Base-by-base conservation (phyloP, 2,888 invertebrate genomes). In the Graphium colonna region DNA sequence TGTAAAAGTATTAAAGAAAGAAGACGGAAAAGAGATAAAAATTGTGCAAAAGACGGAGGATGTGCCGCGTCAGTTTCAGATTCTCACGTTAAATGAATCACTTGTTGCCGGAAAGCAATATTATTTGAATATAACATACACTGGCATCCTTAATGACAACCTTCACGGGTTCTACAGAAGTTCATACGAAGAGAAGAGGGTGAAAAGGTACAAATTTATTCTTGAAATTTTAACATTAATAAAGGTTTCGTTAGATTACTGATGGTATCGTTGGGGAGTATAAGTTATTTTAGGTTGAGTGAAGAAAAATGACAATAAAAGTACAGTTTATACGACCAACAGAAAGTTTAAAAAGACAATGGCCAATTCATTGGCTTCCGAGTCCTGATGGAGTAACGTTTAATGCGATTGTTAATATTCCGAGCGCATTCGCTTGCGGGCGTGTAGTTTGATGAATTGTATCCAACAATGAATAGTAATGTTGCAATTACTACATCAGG, bases 151-250 rank as follows among this genome's bases (percentile, higher is more conserved):
- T 47, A 94, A 94, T 68, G 95, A 96, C 70, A 91, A 93, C 60
- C 82, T 96, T 31, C 93, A 94, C 66, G 96, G 96, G 40, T 96
- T 96, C 78, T 96, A 96, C 71, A 91, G 95, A 63, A 96, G 95
- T 79, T 95, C 95, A 0, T 96, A 96, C 75, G 90, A 90, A 62
- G 91, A 92, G 59, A 91, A 91, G 58, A 93, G 93, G 62, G 85
- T 92, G 52, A 94, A 92, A 64, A 93, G 93, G 95, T 95, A 77
- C 82, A 82, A 70, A 5, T 5, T 33, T 33, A 33, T 10, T 10
- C 28, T 28, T 28, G 5, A 4, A 28, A 4, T 28, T 28, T 4
- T 7, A 28, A 28, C 4, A 28, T 28, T 28, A 28, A 28, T 7
- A 28, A 7, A 28, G 28, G 28, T 7, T 28, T 7, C 28, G 28